Evolutionary conservation across 2,113 vertebrate species (phyloP), one percentile per base, ranked within the genome.

Genomic region (Diphyllodes magnificus): DNA sequence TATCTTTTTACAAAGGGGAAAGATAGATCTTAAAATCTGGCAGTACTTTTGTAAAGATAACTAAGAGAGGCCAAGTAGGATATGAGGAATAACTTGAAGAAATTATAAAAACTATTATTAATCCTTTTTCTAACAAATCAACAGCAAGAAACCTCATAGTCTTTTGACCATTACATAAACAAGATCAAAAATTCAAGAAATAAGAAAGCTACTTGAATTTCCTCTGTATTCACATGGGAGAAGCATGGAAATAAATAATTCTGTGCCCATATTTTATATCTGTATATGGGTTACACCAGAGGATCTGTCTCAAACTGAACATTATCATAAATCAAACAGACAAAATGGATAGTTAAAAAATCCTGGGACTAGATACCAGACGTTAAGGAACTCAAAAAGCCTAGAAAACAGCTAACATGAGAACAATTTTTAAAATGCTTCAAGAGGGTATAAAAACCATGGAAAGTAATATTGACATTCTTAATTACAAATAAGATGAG

Each of bases 391-490:
- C 69, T 64, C 30, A 65, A 54, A 56, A 73, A 53, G 13, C 20
- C 23, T 56, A 61, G 20, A 47, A 92, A 85, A 70, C 7, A 78
- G 3, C 5, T 47, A 44, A 15, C 4, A 66, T 18, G 5, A 45
- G 11, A 60, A 54, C 1, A 24, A 49, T 49, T 73, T 75, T 79
- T 23, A 27, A 69, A 85, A 54, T 56, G 5, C 8, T 66, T 91
- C 15, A 75, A 25, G 18, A 56, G 1, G 5, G 2, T 8, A 35
- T 42, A 1, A 63, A 70, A n/a, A 64, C 2, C 11, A 12, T 10
- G 7, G 8, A 30, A 54, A 45, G 2, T 45, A 20, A 56, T 61
- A 65, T 3, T 61, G 50, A 44, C 10, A 61, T 73, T 73, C 20
- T 60, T 45, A 50, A 69, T 42, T 70, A 47, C 19, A 86, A 65